phyloP scores from a whole-genome alignment of 1,140 invertebrate species.

The Tetramorium simillimum region DNA sequence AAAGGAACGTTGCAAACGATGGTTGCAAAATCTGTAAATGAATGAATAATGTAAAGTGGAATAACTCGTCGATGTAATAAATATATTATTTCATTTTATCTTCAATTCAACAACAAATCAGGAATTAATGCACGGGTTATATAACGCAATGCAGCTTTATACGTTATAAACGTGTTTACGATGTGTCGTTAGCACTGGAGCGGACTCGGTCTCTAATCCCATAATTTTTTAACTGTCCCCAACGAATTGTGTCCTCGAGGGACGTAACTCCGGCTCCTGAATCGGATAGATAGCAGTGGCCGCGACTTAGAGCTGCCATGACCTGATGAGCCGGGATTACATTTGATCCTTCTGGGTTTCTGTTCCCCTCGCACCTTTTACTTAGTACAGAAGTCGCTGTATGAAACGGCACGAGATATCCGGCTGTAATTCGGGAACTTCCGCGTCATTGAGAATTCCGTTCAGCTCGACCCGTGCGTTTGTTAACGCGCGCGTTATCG shows the following conservation, averaged over 20 bases:
- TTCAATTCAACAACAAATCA: background rate
- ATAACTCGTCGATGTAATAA: background rate
- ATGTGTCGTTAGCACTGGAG: constrained; percentile 24
- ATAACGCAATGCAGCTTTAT: constrained; percentile 41
- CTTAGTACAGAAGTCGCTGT: constrained; percentile 45
- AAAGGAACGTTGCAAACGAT: background rate
- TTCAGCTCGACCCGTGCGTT: constrained; percentile 45
- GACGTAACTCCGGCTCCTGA: constrained; percentile 73
- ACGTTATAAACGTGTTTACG: constrained; percentile 48
- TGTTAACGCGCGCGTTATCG: constrained; percentile 60
- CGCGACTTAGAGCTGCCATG: constrained; percentile 75
- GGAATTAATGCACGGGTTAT: constrained; percentile 43
- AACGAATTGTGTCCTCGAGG: constrained; percentile 70
- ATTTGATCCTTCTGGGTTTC: constrained; percentile 77
- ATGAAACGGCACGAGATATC: constrained; percentile 12
- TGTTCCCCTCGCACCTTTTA: constrained; percentile 59
- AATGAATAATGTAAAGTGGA: background rate
- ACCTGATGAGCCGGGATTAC: constrained; percentile 76
- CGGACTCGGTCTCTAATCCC: constrained; percentile 60
- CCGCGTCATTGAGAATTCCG: constrained; percentile 54
- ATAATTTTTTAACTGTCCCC: constrained; percentile 80
- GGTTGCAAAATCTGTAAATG: background rate
- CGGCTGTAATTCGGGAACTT: constrained; percentile 8
- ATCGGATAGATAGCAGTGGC: constrained; percentile 77
- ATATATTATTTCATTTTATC: background rate